These are phyloP conservation scores for Ibidorhyncha struthersii DNA, from an alignment of 2,113 vertebrate species.

Conservation along the genomic window DNA sequence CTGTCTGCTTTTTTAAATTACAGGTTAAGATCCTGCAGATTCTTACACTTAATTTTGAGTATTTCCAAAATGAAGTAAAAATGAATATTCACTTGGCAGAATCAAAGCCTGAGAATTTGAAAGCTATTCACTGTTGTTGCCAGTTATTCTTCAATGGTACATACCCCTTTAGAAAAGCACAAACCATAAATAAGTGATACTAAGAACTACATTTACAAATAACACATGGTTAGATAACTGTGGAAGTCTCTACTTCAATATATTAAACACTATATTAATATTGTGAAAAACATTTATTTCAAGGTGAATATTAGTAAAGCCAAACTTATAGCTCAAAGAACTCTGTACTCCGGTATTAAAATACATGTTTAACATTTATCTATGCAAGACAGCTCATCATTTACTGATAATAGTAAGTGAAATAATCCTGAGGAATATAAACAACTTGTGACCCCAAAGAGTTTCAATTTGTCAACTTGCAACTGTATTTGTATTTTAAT, in stretches of 20 bases:
- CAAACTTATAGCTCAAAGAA: background rate
- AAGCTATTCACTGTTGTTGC: background rate
- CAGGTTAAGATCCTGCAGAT: background rate
- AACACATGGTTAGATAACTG: background rate
- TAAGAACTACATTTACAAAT: background rate
- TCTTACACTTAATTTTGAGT: background rate
- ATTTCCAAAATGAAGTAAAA: background rate
- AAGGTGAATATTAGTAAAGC: background rate
- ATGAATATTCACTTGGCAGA: background rate
- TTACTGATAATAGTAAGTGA: background rate
- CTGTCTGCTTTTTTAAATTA: background rate
- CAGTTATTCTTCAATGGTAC: background rate
- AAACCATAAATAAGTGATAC: background rate
- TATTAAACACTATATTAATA: background rate
- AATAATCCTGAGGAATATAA: background rate
- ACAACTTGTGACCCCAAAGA: background rate
- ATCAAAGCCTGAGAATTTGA: background rate
- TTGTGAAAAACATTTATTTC: background rate
- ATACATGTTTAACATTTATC: background rate
- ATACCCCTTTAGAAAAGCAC: background rate
- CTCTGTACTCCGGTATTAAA: background rate
- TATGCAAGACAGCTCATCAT: background rate
- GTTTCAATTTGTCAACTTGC: background rate
- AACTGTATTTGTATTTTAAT: background rate
- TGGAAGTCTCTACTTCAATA: background rate